These are phyloP conservation scores for Tenthredo distinguenda DNA, from an alignment of 2,888 invertebrate species.

Conservation along the genomic window DNA sequence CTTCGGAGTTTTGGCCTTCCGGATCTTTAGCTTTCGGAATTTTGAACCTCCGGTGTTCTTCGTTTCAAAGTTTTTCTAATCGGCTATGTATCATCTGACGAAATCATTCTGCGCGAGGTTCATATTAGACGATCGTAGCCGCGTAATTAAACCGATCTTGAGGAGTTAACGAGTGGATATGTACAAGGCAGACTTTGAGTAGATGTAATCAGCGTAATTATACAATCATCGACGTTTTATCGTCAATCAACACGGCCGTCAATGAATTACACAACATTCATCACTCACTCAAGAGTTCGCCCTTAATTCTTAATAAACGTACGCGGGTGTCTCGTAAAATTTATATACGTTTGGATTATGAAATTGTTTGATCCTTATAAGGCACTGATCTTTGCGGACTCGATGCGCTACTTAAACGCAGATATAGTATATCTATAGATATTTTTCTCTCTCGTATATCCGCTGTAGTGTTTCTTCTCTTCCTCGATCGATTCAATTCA, in stretches of 20 bases:
- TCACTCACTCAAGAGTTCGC: neutral
- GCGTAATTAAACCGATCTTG: neutral
- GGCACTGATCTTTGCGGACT: constrained; percentile 29
- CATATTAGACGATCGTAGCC: neutral
- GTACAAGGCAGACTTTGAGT: neutral
- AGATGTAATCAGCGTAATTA: constrained; percentile 29
- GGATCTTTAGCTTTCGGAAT: too few species aligned
- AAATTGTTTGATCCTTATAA: constrained; percentile 19
- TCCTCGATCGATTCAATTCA: neutral
- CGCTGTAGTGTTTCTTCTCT: neutral
- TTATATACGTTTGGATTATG: constrained; percentile 1
- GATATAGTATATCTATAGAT: neutral
- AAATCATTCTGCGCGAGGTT: neutral
- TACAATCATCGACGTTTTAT: constrained; percentile 35
- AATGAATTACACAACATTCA: neutral
- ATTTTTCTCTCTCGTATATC: neutral
- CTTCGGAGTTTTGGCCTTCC: too few species aligned
- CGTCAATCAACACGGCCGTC: constrained; percentile 18
- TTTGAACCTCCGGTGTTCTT: too few species aligned
- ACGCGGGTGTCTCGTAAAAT: neutral
- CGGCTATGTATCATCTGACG: neutral
- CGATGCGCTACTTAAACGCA: neutral
- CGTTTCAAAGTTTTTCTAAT: too few species aligned
- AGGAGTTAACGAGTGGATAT: neutral
- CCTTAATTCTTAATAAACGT: constrained; percentile 8